These are phyloP conservation scores for Salvelinus alpinus DNA, from an alignment of 2,113 vertebrate genomes.

Conservation along the genomic window DNA sequence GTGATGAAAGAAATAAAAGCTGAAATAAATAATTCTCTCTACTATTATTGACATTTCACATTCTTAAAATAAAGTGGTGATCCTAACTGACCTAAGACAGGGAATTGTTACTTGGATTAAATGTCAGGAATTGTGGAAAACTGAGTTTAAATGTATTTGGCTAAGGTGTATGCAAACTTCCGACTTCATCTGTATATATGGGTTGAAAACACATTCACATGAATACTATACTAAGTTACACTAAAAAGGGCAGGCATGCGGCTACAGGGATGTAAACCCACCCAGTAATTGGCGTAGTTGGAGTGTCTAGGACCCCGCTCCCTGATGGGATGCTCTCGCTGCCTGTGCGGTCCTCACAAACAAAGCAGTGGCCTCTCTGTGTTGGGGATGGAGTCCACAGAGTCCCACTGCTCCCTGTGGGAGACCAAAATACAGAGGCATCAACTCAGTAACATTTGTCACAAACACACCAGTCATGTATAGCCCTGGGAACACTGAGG, in stretches of 20 bases:
- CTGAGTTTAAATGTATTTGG: too few species aligned
- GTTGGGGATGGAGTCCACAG: slow-evolving; percentile 17
- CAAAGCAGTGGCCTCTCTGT: slow-evolving; percentile 32
- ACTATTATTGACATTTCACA: too few species aligned
- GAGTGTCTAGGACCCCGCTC: slow-evolving; percentile 20
- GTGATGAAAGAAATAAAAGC: too few species aligned
- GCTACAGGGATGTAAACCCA: slow-evolving; percentile 18
- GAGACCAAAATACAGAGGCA: slow-evolving; percentile 1
- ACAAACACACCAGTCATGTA: background rate
- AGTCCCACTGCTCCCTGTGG: slow-evolving; percentile 20
- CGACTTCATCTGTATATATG: background rate
- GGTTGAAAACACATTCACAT: background rate
- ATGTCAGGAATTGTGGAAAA: too few species aligned
- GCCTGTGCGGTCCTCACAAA: slow-evolving; percentile 43
- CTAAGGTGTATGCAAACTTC: too few species aligned
- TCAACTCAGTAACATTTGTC: background rate
- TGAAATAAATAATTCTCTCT: too few species aligned
- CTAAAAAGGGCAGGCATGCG: background rate
- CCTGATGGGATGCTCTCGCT: slow-evolving; percentile 39
- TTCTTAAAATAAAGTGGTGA: too few species aligned
- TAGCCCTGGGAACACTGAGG: background rate
- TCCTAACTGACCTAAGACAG: too few species aligned
- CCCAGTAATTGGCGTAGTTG: slow-evolving; percentile 20
- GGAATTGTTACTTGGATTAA: too few species aligned
- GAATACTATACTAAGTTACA: background rate